phyloP scores from a whole-genome alignment of 2,113 vertebrate species.

The Dasyornis broadbenti region DNA sequence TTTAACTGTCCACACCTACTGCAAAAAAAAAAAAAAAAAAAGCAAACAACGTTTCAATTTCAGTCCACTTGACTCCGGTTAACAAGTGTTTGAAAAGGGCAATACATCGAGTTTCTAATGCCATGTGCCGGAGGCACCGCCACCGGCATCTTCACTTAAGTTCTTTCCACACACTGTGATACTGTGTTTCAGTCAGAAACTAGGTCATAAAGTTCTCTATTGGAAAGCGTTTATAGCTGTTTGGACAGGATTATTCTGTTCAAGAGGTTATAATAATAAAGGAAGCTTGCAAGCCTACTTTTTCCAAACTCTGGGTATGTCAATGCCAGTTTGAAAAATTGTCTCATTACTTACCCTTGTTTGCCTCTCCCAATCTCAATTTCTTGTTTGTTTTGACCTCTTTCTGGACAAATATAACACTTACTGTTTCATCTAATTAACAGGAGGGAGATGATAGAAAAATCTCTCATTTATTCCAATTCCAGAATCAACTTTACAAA shows the following conservation, averaged over 20 bases:
- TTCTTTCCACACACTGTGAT: background rate
- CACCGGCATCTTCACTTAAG: background rate
- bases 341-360: background rate
- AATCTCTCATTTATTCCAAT: background rate
- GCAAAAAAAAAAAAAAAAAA: background rate
- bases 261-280: constrained; percentile 66
- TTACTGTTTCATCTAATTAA: constrained; percentile 21
- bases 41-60: background rate
- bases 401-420: constrained; percentile 23
- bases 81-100: background rate
- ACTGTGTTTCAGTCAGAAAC: constrained; percentile 37
- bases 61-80: background rate
- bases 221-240: constrained; percentile 28
- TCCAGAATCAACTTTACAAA: constrained; percentile 18
- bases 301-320: constrained; percentile 6
- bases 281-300: background rate
- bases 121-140: background rate
- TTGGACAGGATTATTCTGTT: constrained; percentile 37
- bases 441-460: constrained; percentile 4
- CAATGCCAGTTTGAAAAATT: background rate
- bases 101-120: background rate
- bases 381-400: constrained; percentile 24
- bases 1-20: background rate
- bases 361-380: background rate
- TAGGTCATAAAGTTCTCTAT: constrained; percentile 54